phyloP scores from a whole-genome alignment of 2,888 invertebrate species.

The Drosophila prolongata region DNA sequence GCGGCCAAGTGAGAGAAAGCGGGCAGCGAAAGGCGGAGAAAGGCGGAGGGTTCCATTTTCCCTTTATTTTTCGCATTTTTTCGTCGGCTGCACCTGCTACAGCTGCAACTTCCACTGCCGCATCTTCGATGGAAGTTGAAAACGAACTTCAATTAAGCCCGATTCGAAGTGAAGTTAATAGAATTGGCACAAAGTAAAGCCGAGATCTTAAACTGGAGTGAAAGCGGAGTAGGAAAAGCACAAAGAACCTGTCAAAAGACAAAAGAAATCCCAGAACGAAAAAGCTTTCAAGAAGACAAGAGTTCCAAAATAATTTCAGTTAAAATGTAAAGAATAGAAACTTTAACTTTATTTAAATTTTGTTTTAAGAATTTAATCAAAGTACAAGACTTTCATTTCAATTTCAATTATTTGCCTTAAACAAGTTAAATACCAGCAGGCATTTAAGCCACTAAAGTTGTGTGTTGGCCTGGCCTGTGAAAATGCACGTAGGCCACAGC shows the following conservation, averaged over 20 bases:
- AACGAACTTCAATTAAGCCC: conserved; percentile 60
- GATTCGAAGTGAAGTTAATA: conserved; percentile 31
- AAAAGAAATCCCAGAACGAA: background rate
- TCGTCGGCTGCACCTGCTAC: conserved; percentile 32
- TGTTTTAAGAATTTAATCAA: no score
- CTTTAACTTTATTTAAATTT: no score
- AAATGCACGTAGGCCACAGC: background rate
- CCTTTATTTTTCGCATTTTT: conserved; percentile 22
- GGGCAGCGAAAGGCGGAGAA: background rate
- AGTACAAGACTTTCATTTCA: no score
- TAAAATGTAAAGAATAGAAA: no score
- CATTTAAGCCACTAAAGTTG: background rate
- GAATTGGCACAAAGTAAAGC: conserved; percentile 20
- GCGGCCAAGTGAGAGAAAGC: conserved; percentile 23
- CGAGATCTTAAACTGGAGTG: conserved; percentile 13
- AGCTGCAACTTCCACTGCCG: conserved; percentile 28
- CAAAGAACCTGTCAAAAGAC: conserved; percentile 3
- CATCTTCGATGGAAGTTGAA: conserved; percentile 31
- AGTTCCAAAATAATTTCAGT: background rate
- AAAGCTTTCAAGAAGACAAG: background rate
- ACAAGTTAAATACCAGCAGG: background rate
- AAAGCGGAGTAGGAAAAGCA: background rate
- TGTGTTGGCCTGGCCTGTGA: background rate
- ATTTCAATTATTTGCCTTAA: background rate
- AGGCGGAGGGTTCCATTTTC: background rate